phyloP scores from a whole-genome alignment of 2,888 invertebrate genomes.

The Agrotis exclamationis region DNA sequence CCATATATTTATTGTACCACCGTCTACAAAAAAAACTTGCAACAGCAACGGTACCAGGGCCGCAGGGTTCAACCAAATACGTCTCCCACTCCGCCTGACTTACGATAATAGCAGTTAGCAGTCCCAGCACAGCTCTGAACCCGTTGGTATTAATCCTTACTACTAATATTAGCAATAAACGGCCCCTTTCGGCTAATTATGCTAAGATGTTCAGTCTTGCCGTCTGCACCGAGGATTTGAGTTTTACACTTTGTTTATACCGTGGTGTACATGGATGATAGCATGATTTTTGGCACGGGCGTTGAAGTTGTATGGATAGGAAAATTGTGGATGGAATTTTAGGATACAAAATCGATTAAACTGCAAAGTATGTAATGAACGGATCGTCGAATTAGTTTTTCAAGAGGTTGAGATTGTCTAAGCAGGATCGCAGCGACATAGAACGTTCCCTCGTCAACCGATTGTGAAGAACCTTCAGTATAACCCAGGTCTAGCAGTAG shows the following conservation, averaged over 20 bases:
- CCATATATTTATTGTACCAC: no score
- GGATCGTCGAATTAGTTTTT: no score
- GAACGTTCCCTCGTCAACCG: not conserved
- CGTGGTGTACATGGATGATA: constrained; percentile 60
- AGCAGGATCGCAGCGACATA: no score
- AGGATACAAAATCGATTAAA: not conserved
- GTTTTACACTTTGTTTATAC: constrained; percentile 73
- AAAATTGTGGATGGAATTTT: constrained; percentile 3
- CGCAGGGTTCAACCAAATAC: constrained; percentile 32
- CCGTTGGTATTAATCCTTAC: constrained; percentile 86
- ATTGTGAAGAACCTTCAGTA: not conserved
- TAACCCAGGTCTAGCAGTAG: no score
- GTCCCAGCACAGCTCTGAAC: constrained; percentile 70
- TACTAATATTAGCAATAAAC: constrained; percentile 90
- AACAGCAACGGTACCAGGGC: not conserved
- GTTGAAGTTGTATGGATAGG: constrained; percentile 14
- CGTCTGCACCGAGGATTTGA: constrained; percentile 80
- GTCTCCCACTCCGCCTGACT: constrained; percentile 64
- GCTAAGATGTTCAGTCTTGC: constrained; percentile 87
- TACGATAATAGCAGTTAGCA: constrained; percentile 83
- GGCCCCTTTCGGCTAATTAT: constrained; percentile 88
- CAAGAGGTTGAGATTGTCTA: no score
- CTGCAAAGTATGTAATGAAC: no score
- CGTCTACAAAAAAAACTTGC: constrained; percentile 15
- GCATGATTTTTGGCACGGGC: constrained; percentile 50